Evolutionary conservation across 2,888 invertebrate genomes (phyloP), one percentile per base, ranked within the genome.

Genomic region (Pheosia tremula): DNA sequence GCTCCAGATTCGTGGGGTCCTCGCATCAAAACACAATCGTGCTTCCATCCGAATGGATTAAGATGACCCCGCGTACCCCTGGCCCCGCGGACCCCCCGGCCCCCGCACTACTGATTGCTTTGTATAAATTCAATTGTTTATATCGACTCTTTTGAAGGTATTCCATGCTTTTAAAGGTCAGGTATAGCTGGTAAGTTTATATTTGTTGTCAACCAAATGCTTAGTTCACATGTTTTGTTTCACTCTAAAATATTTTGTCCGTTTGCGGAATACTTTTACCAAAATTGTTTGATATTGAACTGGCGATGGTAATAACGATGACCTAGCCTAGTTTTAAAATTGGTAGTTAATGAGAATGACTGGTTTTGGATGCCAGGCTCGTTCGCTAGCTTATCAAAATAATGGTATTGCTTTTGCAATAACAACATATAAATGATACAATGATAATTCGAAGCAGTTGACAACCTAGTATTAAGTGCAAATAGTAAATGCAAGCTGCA

Each of bases 1-100:
- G 71, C 69, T 72, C 75, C 74, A 77, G 82, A 78, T 81, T 79
- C 81, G 80, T 64, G 68, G 73, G 74, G 77, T 79, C 82, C 80
- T 24, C 80, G 82, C 86, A 87, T 90, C 90, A 90, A 85, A 88
- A 88, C 82, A 88, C 90, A 87, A 89, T 89, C 80, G 86, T 77
- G 74, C 71, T 41, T 56, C 71, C 71, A 69, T 75, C 80, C 75
- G 74, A 74, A 77, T 76, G 85, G 89, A 88, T 90, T 90, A 89
- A 86, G 81, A 78, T 81, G 74, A 72, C 73, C 74, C 74, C 50
- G 24, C 24, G 24, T 24, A 2, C 3, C 24, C 53, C n/a, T 39
- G 37, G 50, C 50, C 24, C 55, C 39, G 39, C 39, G 11, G 39
- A 0, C 11, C 39, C 36, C 24, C 39, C 37, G 37, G 55, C 7